A percentile compares a stretch with the other conserved stretches of the same genome.
Evolutionary conservation across 2,113 vertebrate genomes (phyloP).

Genomic region (Callopanchax toddi): DNA sequence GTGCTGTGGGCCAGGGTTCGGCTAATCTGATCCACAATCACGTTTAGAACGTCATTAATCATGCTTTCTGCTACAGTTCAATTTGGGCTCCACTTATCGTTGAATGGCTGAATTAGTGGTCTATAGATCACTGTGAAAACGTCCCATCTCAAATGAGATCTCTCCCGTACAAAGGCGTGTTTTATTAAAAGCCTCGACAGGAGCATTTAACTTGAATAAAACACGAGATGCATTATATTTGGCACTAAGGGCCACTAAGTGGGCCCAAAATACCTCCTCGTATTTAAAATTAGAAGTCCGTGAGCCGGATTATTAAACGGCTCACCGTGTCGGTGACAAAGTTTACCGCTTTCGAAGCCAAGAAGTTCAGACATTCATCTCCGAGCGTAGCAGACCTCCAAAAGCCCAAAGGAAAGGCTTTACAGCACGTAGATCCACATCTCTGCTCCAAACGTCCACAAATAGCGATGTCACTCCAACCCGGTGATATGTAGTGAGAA

Average conservation of each 20-base stretch:
- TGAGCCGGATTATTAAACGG: conserved; percentile 40
- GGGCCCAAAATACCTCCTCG: conserved; percentile 43
- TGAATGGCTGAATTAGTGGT: conserved; percentile 63
- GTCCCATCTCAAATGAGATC: conserved; percentile 59
- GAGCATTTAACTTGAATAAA: conserved; percentile 59
- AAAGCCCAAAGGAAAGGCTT: conserved; percentile 36
- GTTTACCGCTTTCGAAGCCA: conserved; percentile 19
- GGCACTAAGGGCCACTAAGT: conserved; percentile 49
- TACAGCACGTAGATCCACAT: conserved; percentile 29
- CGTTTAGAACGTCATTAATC: conserved; percentile 59
- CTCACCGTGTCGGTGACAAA: conserved; percentile 13
- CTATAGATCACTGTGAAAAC: conserved; percentile 62
- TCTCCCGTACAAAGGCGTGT: conserved; percentile 45
- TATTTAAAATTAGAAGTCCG: conserved; percentile 40
- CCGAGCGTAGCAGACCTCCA: conserved; percentile 34
- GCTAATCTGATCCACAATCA: conserved; percentile 58
- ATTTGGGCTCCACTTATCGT: conserved; percentile 69
- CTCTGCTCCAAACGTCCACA: conserved; percentile 29
- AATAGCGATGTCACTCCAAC: conserved; percentile 45
- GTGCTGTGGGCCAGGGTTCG: conserved; percentile 17
- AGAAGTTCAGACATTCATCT: conserved; percentile 12
- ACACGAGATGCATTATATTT: conserved; percentile 62
- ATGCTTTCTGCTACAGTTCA: conserved; percentile 60
- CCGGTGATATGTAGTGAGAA: conserved; percentile 51
- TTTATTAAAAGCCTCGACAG: conserved; percentile 49